A percentile compares a stretch with the other conserved stretches of the same genome.
phyloP scores from a whole-genome alignment of 2,888 invertebrate species.

The Netelia inedita region DNA sequence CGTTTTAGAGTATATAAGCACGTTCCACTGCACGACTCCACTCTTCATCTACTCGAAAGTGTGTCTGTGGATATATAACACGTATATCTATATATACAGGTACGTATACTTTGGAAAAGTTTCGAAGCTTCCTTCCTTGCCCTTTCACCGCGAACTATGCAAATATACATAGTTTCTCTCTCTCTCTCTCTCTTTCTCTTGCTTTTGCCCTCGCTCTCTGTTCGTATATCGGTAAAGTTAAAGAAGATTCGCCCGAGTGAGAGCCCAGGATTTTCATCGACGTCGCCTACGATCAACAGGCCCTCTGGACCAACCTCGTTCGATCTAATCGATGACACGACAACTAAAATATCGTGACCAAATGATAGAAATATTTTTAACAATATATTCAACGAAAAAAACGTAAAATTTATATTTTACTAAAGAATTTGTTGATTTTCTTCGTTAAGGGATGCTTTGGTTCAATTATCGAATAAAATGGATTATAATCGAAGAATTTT shows the following conservation, averaged over 20 bases:
- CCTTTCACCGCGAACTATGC: constrained; percentile 33
- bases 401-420: no score
- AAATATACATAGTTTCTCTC: constrained; percentile 30
- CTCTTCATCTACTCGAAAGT: constrained; percentile 19
- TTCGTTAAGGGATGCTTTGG: no score
- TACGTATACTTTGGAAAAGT: constrained; percentile 33
- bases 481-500: no score
- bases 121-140: constrained; percentile 15
- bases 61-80: constrained; percentile 15
- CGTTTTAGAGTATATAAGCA: constrained; percentile 25
- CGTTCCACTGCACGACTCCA: constrained; percentile 15
- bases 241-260: constrained; percentile 16
- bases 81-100: not conserved
- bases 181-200: no score
- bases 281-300: not conserved
- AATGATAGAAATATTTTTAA: not conserved
- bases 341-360: not conserved
- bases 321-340: not conserved
- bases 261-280: not conserved
- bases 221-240: constrained; percentile 14
- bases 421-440: no score
- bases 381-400: no score
- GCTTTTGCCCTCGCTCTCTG: no score
- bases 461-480: no score
- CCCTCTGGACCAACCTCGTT: not conserved